Evolutionary conservation across 1,140 invertebrate genomes (phyloP), one percentile per base, ranked within the genome.

Genomic region (Antheraea pernyi): DNA sequence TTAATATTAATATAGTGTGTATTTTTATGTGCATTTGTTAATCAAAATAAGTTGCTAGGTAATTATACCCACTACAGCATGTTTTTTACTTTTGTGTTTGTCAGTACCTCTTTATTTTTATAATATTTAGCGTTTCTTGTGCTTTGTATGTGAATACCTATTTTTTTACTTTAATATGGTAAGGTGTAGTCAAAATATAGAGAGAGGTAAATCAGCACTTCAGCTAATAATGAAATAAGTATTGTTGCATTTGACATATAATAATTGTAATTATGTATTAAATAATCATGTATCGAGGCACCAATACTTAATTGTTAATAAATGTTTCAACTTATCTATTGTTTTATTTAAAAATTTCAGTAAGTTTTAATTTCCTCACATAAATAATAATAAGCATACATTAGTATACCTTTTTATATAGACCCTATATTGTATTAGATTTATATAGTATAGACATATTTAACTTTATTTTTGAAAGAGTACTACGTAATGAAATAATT

Each of bases 251-350:
- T 53, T 53, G 46, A 53, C 46, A 53, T 53, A 53, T 16, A 64
- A 64, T 39, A 64, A 36, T 42, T 64, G 9, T 64, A 39, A 64
- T 53, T 39, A 42, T 9, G n/a, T 64, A 37, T 42, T 37, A 37
- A 64, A 64, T 46, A 64, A 48, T 70, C 65, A 72, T 53, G 65
- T 70, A 71, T 53, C 46, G 64, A 81, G 78, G 83, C 83, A 83
- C 71, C 73, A 76, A 83, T 84, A 84, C 83, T 84, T 84, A 84
- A 84, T 76, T 84, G 76, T 81, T 75, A 79, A 79, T 81, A 79
- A 76, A 81, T 67, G 13, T 53, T 69, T 73, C 66, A 59, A 65
- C 30, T 69, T 60, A 72, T 8, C 19, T 67, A 19, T 65, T 65
- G 53, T 68, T 68, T 72, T 68, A 59, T 64, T 72, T 68, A 19